phyloP scores from a whole-genome alignment of 2,888 invertebrate genomes.

The Lycaena phlaeas region DNA sequence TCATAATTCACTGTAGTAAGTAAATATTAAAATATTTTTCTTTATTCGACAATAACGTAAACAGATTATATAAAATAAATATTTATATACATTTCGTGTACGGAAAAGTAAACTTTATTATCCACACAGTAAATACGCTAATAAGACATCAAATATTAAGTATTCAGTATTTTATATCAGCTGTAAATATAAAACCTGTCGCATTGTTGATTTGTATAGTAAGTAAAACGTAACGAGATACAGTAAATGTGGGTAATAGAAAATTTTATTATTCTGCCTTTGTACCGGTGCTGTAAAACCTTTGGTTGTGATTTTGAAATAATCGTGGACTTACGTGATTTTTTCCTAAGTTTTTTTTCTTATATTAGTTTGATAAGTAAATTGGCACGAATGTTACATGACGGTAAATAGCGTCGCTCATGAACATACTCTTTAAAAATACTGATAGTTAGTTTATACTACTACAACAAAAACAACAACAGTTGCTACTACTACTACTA shows the following conservation, averaged over 20 bases:
- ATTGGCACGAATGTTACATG: too few species aligned
- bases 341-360: too few species aligned
- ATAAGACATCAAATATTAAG: conserved; percentile 7
- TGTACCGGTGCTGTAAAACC: neutral
- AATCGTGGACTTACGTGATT: conserved; percentile 3
- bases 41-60: too few species aligned
- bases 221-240: conserved; percentile 7
- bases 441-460: too few species aligned
- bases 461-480: too few species aligned
- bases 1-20: too few species aligned
- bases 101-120: neutral
- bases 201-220: conserved; percentile 9
- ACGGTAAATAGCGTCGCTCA: too few species aligned
- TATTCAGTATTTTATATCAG: conserved; percentile 9
- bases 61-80: neutral
- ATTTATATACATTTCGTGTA: neutral
- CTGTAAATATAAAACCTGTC: conserved; percentile 8
- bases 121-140: conserved; percentile 1
- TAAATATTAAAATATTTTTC: too few species aligned
- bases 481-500: too few species aligned
- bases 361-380: too few species aligned
- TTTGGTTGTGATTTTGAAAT: conserved; percentile 1
- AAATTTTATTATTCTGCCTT: conserved; percentile 7
- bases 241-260: conserved; percentile 8
- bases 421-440: too few species aligned